Evolutionary conservation across 2,888 invertebrate species (phyloP).

Genomic region (Phoenoteleia sp.): DNA sequence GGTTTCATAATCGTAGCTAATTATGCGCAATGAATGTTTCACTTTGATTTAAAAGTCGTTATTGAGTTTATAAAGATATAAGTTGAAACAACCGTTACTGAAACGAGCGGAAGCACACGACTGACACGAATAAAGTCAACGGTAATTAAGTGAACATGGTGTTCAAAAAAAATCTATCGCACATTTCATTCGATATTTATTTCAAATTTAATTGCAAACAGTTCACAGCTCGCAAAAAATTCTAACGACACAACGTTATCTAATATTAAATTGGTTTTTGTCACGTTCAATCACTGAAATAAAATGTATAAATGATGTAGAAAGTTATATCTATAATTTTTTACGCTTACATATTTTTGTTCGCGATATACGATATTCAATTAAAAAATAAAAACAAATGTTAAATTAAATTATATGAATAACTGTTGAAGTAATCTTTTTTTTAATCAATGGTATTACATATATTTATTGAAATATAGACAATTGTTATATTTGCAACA

Average conservation of each 20-base stretch:
- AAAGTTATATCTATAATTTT: too few species aligned
- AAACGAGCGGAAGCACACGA: constrained; percentile 72
- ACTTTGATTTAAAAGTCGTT: constrained; percentile 65
- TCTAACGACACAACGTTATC: neutral
- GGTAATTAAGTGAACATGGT: constrained; percentile 66
- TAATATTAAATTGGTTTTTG: too few species aligned
- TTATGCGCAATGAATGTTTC: constrained; percentile 56
- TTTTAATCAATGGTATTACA: too few species aligned
- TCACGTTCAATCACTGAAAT: too few species aligned
- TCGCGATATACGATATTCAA: too few species aligned
- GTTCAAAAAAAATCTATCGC: constrained; percentile 54
- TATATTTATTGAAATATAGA: too few species aligned
- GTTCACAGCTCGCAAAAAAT: constrained; percentile 11
- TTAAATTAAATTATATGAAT: too few species aligned
- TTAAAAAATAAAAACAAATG: too few species aligned
- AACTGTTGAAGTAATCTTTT: too few species aligned
- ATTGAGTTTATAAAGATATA: constrained; percentile 69
- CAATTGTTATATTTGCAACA: too few species aligned
- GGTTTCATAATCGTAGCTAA: constrained; percentile 37
- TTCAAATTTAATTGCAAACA: constrained; percentile 55
- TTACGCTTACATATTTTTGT: too few species aligned
- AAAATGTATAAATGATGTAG: too few species aligned
- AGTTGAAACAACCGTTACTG: constrained; percentile 71
- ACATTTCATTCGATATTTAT: constrained; percentile 61
- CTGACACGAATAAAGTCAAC: constrained; percentile 74